A percentile compares a stretch with the other conserved stretches of the same genome.
Conservation (phyloP, 2,797 vertebrate species). For the Pseudomugil tenellus region DNA sequence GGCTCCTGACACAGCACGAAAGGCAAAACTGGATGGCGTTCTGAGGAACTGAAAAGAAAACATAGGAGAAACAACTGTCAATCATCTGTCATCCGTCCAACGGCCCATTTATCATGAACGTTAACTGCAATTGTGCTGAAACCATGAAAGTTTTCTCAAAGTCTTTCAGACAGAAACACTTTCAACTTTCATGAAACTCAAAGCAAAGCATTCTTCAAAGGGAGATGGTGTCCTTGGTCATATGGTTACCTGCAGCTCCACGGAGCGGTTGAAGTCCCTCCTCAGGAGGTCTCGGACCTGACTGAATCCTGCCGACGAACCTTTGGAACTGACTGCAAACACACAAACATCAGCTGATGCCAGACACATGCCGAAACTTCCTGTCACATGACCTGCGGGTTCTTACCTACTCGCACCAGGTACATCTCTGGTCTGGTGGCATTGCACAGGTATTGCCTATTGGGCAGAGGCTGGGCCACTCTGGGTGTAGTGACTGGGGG, state of each 20-base stretch:
- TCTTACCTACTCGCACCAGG: constrained; percentile 91
- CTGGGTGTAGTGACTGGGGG: constrained; percentile 73
- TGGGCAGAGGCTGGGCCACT: constrained; percentile 78
- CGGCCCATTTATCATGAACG: too few species aligned
- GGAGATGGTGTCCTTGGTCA: background rate
- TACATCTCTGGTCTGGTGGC: constrained; percentile 89
- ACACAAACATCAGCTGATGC: constrained; percentile 13
- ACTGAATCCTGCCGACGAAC: constrained; percentile 85
- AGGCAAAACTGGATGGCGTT: constrained; percentile 88
- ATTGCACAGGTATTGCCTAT: constrained; percentile 90
- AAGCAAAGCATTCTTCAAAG: too few species aligned
- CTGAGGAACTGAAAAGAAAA: constrained; percentile 85
- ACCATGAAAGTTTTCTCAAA: too few species aligned
- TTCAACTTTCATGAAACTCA: too few species aligned
- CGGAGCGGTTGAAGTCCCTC: constrained; percentile 87
- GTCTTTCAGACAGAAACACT: too few species aligned
- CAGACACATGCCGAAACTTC: background rate
- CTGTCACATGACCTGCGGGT: constrained; percentile 1
- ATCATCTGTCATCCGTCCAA: background rate
- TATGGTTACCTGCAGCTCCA: constrained; percentile 90
- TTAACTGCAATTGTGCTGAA: too few species aligned
- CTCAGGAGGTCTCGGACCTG: constrained; percentile 89
- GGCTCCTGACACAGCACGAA: constrained; percentile 92
- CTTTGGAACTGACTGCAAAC: constrained; percentile 85
- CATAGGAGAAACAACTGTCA: background rate